Evolutionary conservation across 2,888 invertebrate species (phyloP), one percentile per base, ranked within the genome.

Genomic region (Elmis aenea): DNA sequence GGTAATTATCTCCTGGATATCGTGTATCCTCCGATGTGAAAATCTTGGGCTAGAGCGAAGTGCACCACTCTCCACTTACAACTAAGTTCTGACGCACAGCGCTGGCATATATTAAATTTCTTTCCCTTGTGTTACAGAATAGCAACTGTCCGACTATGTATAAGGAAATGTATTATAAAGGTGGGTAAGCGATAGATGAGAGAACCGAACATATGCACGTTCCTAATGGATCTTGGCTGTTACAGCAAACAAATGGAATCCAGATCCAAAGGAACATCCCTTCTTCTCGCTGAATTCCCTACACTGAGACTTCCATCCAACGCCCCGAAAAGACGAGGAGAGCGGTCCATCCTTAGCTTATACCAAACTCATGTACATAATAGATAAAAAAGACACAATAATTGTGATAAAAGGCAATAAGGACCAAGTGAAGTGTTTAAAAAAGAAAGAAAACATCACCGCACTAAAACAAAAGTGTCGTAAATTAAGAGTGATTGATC

Each of bases 91-190:
- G n/a, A n/a, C n/a, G n/a, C n/a, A n/a, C n/a, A n/a, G n/a, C n/a
- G n/a, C n/a, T n/a, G n/a, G n/a, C n/a, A n/a, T n/a, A n/a, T n/a
- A n/a, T n/a, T n/a, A n/a, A n/a, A n/a, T n/a, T n/a, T n/a, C n/a
- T n/a, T n/a, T n/a, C n/a, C n/a, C 39, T 48, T 38, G 29, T 62
- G 54, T 71, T 71, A 37, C 71, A 80, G 78, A 76, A 74, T 58
- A 75, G 74, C 67, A 83, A 82, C 66, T 90, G 90, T 71, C 88
- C 89, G 28, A 84, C 86, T 52, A 90, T 91, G 90, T 83, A 86
- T 62, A 83, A 83, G 68, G 86, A 90, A 61, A 87, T 88, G 82
- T 85, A 87, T 61, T 90, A 90, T 65, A 84, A 83, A 76, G 86
- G 85, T 85, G 77, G 32, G 38, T 42, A 52, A 47, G 23, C 31